Evolutionary conservation across 2,797 vertebrate genomes (phyloP).

Genomic region (Trachops cirrhosus): DNA sequence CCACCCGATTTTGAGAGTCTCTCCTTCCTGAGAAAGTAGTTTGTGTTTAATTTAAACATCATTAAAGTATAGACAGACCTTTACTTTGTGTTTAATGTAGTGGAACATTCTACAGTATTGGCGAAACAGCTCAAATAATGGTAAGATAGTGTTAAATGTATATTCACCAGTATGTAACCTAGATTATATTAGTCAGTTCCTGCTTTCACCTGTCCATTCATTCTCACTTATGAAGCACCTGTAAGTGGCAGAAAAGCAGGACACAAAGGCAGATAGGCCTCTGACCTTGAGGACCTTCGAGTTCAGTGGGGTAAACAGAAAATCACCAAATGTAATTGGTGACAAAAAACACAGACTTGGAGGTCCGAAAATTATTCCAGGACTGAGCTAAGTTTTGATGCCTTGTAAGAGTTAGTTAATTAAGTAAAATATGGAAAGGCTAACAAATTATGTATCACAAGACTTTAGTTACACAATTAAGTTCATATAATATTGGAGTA

Average conservation of each 20-base stretch:
- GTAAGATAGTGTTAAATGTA: background rate
- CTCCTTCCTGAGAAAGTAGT: slow-evolving; percentile 35
- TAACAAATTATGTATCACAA: background rate
- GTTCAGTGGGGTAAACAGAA: background rate
- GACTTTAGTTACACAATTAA: background rate
- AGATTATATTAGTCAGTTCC: background rate
- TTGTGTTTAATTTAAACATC: slow-evolving; percentile 51
- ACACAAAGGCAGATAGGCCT: background rate
- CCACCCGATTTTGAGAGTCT: slow-evolving; percentile 20
- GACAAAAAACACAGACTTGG: background rate
- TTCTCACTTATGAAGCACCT: background rate
- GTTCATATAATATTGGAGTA: background rate
- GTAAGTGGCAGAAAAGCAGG: background rate
- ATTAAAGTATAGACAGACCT: background rate
- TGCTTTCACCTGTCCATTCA: background rate
- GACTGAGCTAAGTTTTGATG: background rate
- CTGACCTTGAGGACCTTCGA: background rate
- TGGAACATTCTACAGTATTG: background rate
- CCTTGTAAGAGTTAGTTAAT: background rate
- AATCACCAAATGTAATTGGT: background rate
- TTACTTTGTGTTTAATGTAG: background rate
- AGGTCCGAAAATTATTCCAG: background rate
- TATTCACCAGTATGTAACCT: background rate
- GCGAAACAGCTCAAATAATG: background rate
- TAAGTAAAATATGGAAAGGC: background rate